Evolutionary conservation across 2,113 vertebrate species (phyloP).

Genomic region (Hydropotes inermis): DNA sequence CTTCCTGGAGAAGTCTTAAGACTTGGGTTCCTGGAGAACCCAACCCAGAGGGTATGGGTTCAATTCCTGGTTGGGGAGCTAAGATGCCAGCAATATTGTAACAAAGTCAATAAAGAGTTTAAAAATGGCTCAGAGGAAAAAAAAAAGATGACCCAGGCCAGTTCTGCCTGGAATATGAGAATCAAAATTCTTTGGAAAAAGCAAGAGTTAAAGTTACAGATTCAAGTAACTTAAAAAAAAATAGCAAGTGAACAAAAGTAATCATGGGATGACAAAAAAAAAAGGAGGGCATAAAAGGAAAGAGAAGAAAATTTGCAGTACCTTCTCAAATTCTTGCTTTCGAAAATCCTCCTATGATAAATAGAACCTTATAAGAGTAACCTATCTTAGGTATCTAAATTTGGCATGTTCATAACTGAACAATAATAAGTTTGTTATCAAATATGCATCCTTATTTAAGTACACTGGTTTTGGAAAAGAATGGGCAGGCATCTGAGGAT

Average conservation of each 20-base stretch:
- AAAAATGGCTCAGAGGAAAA: not conserved
- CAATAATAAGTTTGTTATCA: not conserved
- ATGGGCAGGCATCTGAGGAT: not conserved
- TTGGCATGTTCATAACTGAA: not conserved
- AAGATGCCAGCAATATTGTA: not conserved
- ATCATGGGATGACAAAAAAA: not conserved
- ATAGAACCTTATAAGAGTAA: not conserved
- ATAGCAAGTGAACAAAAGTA: not conserved
- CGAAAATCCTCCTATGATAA: slow-evolving; percentile 2
- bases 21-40: not conserved
- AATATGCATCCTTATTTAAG: slow-evolving; percentile 7
- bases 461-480: slow-evolving; percentile 1
- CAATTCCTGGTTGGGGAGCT: not conserved
- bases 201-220: not conserved
- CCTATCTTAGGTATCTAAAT: not conserved
- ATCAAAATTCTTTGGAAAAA: not conserved
- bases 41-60: not conserved
- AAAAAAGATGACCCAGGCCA: not conserved
- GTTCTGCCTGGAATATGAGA: not conserved
- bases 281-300: not conserved
- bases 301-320: not conserved
- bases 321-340: not conserved
- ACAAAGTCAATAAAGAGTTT: not conserved
- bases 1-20: not conserved
- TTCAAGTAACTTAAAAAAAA: slow-evolving; percentile 6